Percentiles rank a stretch among this genome's conserved stretches.
Conservation (phyloP, 2,113 vertebrate species). For the Oncorhynchus nerka region DNA sequence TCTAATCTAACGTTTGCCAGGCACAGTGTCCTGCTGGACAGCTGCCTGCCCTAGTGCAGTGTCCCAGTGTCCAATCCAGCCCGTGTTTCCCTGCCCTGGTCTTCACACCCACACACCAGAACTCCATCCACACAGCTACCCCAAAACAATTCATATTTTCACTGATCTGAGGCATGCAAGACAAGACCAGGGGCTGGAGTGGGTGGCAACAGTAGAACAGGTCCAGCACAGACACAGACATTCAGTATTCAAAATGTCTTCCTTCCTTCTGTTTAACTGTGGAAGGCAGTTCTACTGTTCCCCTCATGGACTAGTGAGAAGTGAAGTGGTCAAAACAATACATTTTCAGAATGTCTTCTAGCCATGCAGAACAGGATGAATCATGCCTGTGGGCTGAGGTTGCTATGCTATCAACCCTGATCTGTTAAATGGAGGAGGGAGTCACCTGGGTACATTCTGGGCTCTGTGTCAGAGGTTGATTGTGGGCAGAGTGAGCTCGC, state of each 20-base stretch:
- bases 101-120: neutral
- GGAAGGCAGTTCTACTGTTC: no score
- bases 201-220: neutral
- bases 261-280: neutral
- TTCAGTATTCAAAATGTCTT: neutral
- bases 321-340: no score
- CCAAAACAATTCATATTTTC: constrained; percentile 2
- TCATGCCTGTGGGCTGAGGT: neutral
- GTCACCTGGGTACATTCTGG: neutral
- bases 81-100: neutral
- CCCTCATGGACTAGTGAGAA: no score
- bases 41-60: neutral
- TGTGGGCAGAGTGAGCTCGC: neutral
- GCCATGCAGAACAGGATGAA: no score
- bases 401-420: neutral
- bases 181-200: neutral
- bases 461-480: neutral
- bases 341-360: no score
- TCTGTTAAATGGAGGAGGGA: neutral
- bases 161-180: neutral
- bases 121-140: neutral
- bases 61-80: neutral
- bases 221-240: neutral
- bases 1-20: neutral
- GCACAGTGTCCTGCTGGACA: neutral